Evolutionary conservation across 2,797 vertebrate species (phyloP), one percentile per base, ranked within the genome.

Genomic region (Gallinago nigripennis): DNA sequence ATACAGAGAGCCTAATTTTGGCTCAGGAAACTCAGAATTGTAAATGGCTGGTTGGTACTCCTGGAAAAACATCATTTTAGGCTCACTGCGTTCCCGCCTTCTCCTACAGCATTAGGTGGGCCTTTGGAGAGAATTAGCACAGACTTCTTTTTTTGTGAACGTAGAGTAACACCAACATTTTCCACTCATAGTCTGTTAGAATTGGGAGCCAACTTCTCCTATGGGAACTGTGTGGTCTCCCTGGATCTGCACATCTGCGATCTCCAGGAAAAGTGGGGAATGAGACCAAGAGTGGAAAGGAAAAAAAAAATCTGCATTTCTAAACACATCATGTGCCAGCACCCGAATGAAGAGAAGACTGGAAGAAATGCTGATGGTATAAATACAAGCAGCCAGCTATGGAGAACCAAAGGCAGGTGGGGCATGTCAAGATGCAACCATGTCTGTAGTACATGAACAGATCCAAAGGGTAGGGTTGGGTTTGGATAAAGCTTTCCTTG

Each of bases 391-490:
- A 80, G 56, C 2, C 51, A 41, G 46, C 35, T 17, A 35, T 12
- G 12, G 28, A 23, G 69, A 3, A 46, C 64, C 37, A 48, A 57
- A 54, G 65, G n/a, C 53, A 68, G 61, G 51, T n/a, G 79, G 80
- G 23, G 48, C 28, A 53, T 1, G 23, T 63, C 0, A 0, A 77
- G 43, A 10, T 45, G 35, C 27, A 69, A 33, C 48, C 87, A 20
- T 0, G 0, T 20, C 60, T 31, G 25, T n/a, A 37, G 58, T 1
- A 1, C 9, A 4, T 0, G 14, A 50, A 14, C 21, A 56, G 75
- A 76, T 18, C 27, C 72, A 61, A 54, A 76, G 41, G 3, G 0
- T 0, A 16, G 9, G 53, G 45, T 8, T 78, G 71, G 25, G 12
- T 12, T 45, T 64, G 82, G 57, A 23, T 45, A 16, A 70, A 65